phyloP scores from a whole-genome alignment of 2,113 vertebrate species.

The Smithornis capensis region DNA sequence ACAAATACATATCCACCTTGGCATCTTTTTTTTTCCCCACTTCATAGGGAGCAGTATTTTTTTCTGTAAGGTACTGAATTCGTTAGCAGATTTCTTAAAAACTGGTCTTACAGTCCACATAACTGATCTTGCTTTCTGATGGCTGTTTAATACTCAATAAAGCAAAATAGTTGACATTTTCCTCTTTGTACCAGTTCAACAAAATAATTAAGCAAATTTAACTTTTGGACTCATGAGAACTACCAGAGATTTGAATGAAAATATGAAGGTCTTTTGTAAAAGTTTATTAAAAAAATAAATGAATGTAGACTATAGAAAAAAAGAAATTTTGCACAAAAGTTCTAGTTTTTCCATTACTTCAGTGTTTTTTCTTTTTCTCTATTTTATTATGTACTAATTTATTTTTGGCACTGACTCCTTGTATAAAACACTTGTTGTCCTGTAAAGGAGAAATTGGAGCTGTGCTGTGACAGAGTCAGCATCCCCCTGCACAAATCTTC shows the following conservation, averaged over 20 bases:
- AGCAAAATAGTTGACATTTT: not conserved
- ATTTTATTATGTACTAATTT: not conserved
- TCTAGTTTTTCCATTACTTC: not conserved
- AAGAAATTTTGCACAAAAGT: not conserved
- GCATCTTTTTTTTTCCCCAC: not conserved
- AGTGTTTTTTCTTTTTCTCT: not conserved
- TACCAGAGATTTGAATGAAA: not conserved
- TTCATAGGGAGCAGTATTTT: not conserved
- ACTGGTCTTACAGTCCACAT: not conserved
- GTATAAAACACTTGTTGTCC: not conserved
- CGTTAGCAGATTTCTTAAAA: not conserved
- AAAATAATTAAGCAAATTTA: not conserved
- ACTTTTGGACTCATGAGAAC: not conserved
- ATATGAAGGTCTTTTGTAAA: not conserved
- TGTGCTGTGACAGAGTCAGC: not conserved
- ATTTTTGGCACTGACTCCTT: not conserved
- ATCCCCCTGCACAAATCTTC: not conserved
- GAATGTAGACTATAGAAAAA: not conserved
- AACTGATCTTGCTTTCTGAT: not conserved
- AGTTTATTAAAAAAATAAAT: not conserved
- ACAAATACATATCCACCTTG: not conserved
- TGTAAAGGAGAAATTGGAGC: not conserved
- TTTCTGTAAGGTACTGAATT: not conserved
- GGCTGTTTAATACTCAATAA: not conserved
- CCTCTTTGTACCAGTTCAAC: not conserved